Evolutionary conservation across 2,888 invertebrate genomes (phyloP).

Genomic region (Escarpia spicata): DNA sequence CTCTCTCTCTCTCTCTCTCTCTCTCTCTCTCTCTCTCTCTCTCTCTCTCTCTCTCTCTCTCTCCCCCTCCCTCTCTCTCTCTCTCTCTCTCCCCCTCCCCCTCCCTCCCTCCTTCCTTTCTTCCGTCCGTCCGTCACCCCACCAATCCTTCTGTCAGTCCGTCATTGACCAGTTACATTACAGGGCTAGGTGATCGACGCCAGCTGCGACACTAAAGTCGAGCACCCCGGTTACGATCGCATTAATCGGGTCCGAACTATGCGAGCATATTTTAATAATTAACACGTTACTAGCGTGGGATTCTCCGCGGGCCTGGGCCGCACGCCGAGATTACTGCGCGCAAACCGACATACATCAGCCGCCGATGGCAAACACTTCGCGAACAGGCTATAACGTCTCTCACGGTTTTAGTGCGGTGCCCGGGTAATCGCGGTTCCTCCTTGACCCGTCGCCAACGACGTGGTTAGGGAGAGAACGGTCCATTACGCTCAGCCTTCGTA

Average conservation of each 20-base stretch:
- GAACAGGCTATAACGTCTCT: not conserved
- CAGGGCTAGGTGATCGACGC: not conserved
- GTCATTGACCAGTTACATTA: not conserved
- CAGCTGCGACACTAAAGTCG: not conserved
- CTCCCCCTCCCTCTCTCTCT: not conserved
- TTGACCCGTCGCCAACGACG: not conserved
- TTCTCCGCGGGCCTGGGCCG: not conserved
- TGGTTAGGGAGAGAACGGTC: not conserved
- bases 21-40: not conserved
- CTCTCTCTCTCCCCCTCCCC: not conserved
- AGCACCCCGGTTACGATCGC: not conserved
- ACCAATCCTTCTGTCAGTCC: not conserved
- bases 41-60: not conserved
- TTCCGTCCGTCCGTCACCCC: not conserved
- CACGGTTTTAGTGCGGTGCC: not conserved
- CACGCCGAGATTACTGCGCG: not conserved
- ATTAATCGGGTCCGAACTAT: not conserved
- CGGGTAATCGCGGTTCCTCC: not conserved
- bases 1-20: not conserved
- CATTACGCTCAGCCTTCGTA: not conserved
- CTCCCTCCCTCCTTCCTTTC: not conserved
- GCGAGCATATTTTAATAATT: not conserved
- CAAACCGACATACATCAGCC: not conserved
- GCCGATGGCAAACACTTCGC: not conserved
- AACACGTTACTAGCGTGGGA: not conserved